Base-by-base conservation (phyloP, 2,113 vertebrate genomes). In the Phycodurus eques region DNA sequence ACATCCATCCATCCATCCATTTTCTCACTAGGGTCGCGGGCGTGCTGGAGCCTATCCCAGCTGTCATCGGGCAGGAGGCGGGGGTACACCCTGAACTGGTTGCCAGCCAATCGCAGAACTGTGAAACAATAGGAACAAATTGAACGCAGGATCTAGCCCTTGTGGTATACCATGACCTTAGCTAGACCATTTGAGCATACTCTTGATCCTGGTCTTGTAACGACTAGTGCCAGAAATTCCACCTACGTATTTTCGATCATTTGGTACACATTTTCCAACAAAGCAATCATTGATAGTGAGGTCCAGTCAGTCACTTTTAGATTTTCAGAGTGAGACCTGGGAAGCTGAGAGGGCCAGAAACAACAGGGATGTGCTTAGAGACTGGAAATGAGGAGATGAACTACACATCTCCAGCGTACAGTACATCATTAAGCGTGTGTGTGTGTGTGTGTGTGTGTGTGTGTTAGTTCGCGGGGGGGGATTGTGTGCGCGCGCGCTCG, bases 351-450 rank as follows among this genome's bases (percentile, higher is more conserved):
- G 90, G 89, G 88, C 77, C 88, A 78, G 84, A 64, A 64, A 64
- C 90, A 89, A 80, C 65, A 79, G 71, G 83, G 87, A 31, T 66
- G 64, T 47, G 44, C 44, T 31, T 66, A 22, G 42, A 47, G 80
- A 84, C 88, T 83, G 88, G 67, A 74, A 77, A 78, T 75, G 91
- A 91, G 86, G 85, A 91, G 90, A 92, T 91, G 90, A 90, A 92
- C 88, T 90, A 78, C 74, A 83, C 70, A 84, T 86, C 83, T 90
- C 85, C 78, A 72, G 85, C 76, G 72, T 79, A 86, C 88, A 73
- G 89, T 93, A 91, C 88, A 91, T 93, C 93, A 92, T 84, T 19
- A 20, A 76, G 85, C 85, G 83, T 79, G 81, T 85, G 82, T 78
- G 88, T 72, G 86, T 86, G 86, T 88, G 78, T 80, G 70, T 68